Percentiles rank a stretch among this genome's conserved stretches.
Conservation (phyloP, 92 coral and sea anemone species). For the Actinernus sp. region DNA sequence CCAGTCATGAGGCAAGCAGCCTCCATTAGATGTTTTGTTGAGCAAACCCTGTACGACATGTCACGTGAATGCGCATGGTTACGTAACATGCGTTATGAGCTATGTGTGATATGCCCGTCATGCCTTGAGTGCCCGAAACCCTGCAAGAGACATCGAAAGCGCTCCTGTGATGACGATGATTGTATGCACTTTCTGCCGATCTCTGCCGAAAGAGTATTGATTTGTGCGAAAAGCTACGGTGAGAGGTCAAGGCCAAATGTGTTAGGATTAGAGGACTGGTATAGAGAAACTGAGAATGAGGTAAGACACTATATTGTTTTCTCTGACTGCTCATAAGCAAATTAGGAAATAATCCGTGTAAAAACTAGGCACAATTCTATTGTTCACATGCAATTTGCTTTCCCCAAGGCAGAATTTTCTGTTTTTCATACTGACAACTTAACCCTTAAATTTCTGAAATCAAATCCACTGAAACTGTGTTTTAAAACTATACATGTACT, state of each 20-base stretch:
- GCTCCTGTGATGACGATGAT: slow-evolving; percentile 38
- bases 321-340: too few species aligned
- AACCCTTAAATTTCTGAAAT: too few species aligned
- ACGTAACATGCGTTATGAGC: slow-evolving; percentile 58
- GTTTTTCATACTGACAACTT: too few species aligned
- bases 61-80: slow-evolving; percentile 68
- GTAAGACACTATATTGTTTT: too few species aligned
- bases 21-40: slow-evolving; percentile 36
- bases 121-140: slow-evolving; percentile 21
- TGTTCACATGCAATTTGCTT: too few species aligned
- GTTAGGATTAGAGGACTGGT: slow-evolving; percentile 63
- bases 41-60: slow-evolving; percentile 36
- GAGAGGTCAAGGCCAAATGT: slow-evolving; percentile 49
- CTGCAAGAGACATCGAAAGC: slow-evolving; percentile 25
- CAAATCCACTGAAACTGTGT: too few species aligned
- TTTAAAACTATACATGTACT: too few species aligned
- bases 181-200: slow-evolving; percentile 66
- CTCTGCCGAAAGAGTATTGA: slow-evolving; percentile 25
- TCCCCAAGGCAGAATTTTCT: too few species aligned
- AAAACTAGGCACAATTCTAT: too few species aligned
- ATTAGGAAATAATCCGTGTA: too few species aligned
- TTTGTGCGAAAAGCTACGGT: slow-evolving; percentile 65
- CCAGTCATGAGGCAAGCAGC: too few species aligned
- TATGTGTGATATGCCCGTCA: slow-evolving; percentile 65
- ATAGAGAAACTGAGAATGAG: not conserved